Evolutionary conservation across 2,888 invertebrate species (phyloP).

Genomic region (Callinectes sapidus): DNA sequence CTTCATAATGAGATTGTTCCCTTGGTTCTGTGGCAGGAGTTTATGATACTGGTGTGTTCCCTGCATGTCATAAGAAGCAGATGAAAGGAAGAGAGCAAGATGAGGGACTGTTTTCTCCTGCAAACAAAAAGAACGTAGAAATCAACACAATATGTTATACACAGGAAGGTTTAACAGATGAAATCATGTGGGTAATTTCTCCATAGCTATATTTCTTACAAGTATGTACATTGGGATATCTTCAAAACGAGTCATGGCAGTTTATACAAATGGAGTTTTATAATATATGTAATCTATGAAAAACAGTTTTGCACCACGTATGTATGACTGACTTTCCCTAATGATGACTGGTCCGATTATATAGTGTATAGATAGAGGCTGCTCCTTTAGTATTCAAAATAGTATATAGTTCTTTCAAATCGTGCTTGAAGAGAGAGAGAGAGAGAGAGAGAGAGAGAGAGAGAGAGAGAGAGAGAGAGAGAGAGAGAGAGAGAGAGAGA

Average conservation of each 20-base stretch:
- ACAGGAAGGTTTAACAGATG: not conserved
- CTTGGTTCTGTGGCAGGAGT: no score
- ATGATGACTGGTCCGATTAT: constrained; percentile 46
- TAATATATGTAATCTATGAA: constrained; percentile 39
- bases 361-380: constrained; percentile 26
- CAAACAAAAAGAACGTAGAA: no score
- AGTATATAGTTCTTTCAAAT: constrained; percentile 12
- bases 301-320: constrained; percentile 63
- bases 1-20: no score
- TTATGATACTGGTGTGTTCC: no score
- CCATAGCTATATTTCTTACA: constrained; percentile 65
- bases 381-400: constrained; percentile 40
- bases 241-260: constrained; percentile 63
- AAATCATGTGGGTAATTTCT: not conserved
- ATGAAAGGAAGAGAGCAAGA: not conserved
- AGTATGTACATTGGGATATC: constrained; percentile 66
- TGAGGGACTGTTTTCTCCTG: not conserved
- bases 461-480: no score
- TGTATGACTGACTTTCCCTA: constrained; percentile 45
- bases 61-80: no score
- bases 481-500: no score
- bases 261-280: constrained; percentile 67
- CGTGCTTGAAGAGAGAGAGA: constrained; percentile 12
- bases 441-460: no score
- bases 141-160: not conserved